These are phyloP conservation scores for Mythimna albipuncta DNA, from an alignment of 2,888 invertebrate species.

Conservation along the genomic window DNA sequence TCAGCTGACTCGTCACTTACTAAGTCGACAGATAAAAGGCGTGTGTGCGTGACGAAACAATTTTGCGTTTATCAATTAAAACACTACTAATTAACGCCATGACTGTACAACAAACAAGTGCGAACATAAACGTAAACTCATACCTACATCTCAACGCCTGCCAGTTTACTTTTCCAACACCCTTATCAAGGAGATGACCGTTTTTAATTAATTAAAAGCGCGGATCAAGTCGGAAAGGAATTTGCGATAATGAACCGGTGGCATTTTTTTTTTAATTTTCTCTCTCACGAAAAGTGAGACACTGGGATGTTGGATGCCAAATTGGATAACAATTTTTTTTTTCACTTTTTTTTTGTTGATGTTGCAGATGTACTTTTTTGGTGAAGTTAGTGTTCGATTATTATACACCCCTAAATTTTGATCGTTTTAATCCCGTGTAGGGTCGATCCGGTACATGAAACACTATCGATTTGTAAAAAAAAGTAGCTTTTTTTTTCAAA, in stretches of 20 bases:
- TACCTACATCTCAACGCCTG: constrained; percentile 39
- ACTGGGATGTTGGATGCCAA: constrained; percentile 55
- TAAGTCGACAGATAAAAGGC: no score
- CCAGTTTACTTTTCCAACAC: constrained; percentile 55
- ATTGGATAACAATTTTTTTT: constrained; percentile 56
- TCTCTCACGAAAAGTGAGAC: constrained; percentile 52
- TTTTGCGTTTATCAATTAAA: constrained; percentile 7
- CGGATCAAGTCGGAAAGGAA: constrained; percentile 69
- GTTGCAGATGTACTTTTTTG: background rate
- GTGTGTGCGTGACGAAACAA: no score
- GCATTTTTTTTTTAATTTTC: constrained; percentile 68
- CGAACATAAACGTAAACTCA: constrained; percentile 24
- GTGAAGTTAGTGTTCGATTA: background rate
- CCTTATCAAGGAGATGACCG: constrained; percentile 52
- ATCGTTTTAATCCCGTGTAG: no score
- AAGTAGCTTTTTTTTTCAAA: no score
- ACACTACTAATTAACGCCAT: constrained; percentile 18
- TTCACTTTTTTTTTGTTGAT: constrained; percentile 25
- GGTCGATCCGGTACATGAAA: no score
- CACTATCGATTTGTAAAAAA: no score
- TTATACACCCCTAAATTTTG: no score
- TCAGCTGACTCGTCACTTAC: no score
- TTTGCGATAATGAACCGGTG: constrained; percentile 72
- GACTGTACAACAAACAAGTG: constrained; percentile 21
- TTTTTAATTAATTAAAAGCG: constrained; percentile 78